A percentile compares a stretch with the other conserved stretches of the same genome.
phyloP scores from a whole-genome alignment of 2,113 vertebrate genomes.

The Coreoperca whiteheadi region DNA sequence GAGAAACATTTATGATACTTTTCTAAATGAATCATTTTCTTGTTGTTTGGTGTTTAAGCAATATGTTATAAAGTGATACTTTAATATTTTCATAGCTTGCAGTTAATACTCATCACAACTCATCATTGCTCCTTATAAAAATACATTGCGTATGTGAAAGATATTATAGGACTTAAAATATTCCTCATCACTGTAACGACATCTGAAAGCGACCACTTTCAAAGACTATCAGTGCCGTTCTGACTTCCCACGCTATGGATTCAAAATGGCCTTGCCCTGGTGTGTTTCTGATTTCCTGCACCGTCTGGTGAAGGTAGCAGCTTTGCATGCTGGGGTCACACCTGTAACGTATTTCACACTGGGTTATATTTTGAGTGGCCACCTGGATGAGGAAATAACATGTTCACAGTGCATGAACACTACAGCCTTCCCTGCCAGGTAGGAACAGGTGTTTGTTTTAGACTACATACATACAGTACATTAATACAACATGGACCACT shows the following conservation, averaged over 20 bases:
- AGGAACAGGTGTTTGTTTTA: slow-evolving; percentile 74
- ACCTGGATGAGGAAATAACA: slow-evolving; percentile 84
- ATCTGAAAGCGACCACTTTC: neutral
- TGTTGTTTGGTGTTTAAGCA: neutral
- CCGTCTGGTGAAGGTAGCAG: slow-evolving; percentile 72
- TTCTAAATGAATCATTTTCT: neutral
- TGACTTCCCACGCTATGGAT: slow-evolving; percentile 27
- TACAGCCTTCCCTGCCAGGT: slow-evolving; percentile 69
- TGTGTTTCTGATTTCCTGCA: slow-evolving; percentile 72
- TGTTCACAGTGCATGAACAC: slow-evolving; percentile 76
- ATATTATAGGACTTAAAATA: neutral
- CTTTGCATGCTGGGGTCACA: slow-evolving; percentile 81
- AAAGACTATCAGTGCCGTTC: slow-evolving; percentile 12
- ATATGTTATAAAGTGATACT: neutral
- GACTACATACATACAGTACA: slow-evolving; percentile 41
- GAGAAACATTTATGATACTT: neutral
- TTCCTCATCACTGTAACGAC: neutral
- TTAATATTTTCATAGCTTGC: neutral
- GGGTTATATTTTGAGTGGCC: slow-evolving; percentile 77
- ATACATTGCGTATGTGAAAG: neutral
- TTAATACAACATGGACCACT: slow-evolving; percentile 22
- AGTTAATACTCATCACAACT: neutral
- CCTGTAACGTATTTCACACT: slow-evolving; percentile 80
- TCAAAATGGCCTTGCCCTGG: slow-evolving; percentile 42
- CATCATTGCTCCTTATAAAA: neutral